These are phyloP conservation scores for Petromus typicus DNA, from an alignment of 2,113 vertebrate genomes.

Conservation along the genomic window DNA sequence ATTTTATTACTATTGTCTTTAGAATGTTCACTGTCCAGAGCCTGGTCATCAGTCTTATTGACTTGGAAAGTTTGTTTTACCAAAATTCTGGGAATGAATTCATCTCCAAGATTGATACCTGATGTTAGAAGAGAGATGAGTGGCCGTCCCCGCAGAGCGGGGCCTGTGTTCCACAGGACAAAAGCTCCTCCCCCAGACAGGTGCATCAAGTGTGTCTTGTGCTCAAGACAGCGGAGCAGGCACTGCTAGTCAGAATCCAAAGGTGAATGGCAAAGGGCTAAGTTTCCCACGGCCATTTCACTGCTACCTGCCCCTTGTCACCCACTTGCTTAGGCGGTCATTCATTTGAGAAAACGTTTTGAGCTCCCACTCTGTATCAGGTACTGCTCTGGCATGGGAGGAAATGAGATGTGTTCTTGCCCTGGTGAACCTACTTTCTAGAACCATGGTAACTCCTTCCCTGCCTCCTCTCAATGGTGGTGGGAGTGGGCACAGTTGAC, in stretches of 20 bases:
- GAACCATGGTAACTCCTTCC: no score
- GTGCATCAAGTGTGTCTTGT: neutral
- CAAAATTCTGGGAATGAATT: neutral
- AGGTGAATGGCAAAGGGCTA: neutral
- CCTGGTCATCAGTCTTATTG: neutral
- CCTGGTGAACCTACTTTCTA: neutral
- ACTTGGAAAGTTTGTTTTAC: neutral
- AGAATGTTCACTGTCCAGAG: neutral
- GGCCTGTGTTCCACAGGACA: neutral
- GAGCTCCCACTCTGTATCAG: neutral
- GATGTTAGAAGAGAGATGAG: neutral
- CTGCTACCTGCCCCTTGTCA: neutral
- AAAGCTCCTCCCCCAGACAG: neutral
- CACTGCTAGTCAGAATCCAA: neutral
- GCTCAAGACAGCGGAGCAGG: neutral
- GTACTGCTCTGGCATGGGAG: neutral
- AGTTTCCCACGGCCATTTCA: neutral
- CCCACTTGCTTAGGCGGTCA: no score
- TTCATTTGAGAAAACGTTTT: neutral
- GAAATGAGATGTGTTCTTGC: neutral
- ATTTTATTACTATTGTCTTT: constrained; percentile 29
- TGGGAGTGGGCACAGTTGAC: neutral
- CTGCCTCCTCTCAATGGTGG: accelerated
- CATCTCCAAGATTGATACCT: neutral
- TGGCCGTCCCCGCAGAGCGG: neutral